Conservation (phyloP, 1,140 invertebrate genomes). For the Aphidius gifuensis region DNA sequence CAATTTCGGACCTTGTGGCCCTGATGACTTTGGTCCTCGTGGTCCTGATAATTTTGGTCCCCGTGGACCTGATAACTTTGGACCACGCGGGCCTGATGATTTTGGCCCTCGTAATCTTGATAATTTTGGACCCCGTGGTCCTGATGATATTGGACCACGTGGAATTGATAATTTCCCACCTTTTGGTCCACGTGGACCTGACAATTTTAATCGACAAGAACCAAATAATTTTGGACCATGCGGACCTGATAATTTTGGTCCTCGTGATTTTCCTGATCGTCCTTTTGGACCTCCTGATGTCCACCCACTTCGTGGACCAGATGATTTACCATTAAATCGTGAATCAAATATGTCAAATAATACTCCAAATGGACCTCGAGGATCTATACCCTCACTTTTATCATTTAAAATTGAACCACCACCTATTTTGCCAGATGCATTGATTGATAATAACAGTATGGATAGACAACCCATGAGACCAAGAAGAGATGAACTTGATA, state of each 20-base stretch:
- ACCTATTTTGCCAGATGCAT: slow-evolving; percentile 8
- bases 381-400: slow-evolving; percentile 25
- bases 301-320: slow-evolving; percentile 1
- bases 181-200: slow-evolving; percentile 20
- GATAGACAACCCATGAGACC: slow-evolving; percentile 19
- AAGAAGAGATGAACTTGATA: neutral
- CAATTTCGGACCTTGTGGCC: slow-evolving; percentile 7
- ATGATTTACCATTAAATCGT: slow-evolving; percentile 11
- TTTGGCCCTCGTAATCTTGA: slow-evolving; percentile 20
- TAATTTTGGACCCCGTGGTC: slow-evolving; percentile 16
- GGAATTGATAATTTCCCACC: slow-evolving; percentile 14
- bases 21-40: slow-evolving; percentile 15
- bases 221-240: slow-evolving; percentile 14
- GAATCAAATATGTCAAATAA: neutral
- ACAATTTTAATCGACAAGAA: slow-evolving; percentile 12
- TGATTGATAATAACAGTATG: neutral
- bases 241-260: neutral
- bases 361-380: slow-evolving; percentile 6
- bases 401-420: slow-evolving; percentile 27
- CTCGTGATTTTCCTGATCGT: slow-evolving; percentile 14
- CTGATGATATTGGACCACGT: slow-evolving; percentile 17
- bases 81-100: slow-evolving; percentile 16
- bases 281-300: slow-evolving; percentile 22
- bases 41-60: slow-evolving; percentile 15
- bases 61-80: slow-evolving; percentile 10